Evolutionary conservation across 1,140 invertebrate species (phyloP).

Genomic region (Tetranychus cinnabarinus): DNA sequence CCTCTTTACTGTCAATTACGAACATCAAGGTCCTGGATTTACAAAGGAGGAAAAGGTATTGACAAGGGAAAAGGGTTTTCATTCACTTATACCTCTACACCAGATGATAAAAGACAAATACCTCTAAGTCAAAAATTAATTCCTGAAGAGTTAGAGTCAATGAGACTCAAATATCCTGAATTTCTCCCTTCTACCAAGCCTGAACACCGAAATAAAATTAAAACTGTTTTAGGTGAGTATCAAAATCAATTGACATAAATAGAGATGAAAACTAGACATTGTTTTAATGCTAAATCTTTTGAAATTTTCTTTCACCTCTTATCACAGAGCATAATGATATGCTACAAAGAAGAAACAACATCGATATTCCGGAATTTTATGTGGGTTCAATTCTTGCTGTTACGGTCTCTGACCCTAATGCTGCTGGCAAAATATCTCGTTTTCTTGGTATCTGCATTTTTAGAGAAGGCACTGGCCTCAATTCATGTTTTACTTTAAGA

Average conservation of each 20-base stretch:
- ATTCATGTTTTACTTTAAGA: slow-evolving; percentile 57
- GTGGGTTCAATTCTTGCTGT: slow-evolving; percentile 71
- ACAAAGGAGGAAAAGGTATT: not conserved
- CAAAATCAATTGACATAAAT: not conserved
- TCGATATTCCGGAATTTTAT: slow-evolving; percentile 47
- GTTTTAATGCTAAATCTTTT: not conserved
- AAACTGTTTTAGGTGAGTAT: not conserved
- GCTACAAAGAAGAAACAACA: slow-evolving; percentile 49
- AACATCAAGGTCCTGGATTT: too few relatives aligned
- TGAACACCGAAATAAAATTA: not conserved
- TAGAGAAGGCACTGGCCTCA: slow-evolving; percentile 46
- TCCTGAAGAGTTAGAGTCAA: not conserved
- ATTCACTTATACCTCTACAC: not conserved
- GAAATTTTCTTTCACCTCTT: not conserved
- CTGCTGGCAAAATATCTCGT: slow-evolving; percentile 51
- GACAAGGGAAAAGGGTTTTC: not conserved
- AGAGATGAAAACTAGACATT: not conserved
- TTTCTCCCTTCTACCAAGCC: not conserved
- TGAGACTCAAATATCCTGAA: not conserved
- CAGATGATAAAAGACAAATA: not conserved
- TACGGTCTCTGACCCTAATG: slow-evolving; percentile 62
- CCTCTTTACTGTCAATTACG: too few relatives aligned
- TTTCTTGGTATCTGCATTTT: slow-evolving; percentile 96
- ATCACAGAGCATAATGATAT: slow-evolving; percentile 61
- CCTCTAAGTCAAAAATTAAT: not conserved